Evolutionary conservation across 2,113 vertebrate species (phyloP).

Genomic region (Dolichallabes microphthalmus): DNA sequence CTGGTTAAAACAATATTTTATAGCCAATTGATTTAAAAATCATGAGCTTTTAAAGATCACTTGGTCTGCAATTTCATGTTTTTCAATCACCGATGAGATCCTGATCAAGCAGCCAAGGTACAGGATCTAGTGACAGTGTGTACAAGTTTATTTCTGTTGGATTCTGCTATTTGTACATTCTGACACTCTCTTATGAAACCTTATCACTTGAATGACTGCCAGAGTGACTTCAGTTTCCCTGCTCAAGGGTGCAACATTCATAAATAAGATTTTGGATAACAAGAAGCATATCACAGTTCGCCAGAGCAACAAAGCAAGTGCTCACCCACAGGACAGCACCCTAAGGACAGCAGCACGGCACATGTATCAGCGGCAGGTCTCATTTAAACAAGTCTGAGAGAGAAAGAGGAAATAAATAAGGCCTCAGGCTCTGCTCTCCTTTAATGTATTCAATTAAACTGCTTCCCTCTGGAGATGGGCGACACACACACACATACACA

Average conservation of each 20-base stretch:
- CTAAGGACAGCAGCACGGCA: slow-evolving; percentile 68
- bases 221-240: slow-evolving; percentile 60
- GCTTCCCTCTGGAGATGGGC: slow-evolving; percentile 73
- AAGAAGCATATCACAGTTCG: slow-evolving; percentile 66
- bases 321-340: slow-evolving; percentile 71
- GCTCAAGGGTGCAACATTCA: slow-evolving; percentile 68
- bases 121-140: not conserved
- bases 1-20: not conserved
- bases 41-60: not conserved
- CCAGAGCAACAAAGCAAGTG: slow-evolving; percentile 57
- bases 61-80: not conserved
- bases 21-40: not conserved
- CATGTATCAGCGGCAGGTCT: slow-evolving; percentile 74
- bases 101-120: not conserved
- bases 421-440: slow-evolving; percentile 70
- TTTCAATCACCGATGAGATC: not conserved
- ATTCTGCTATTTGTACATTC: not conserved
- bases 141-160: not conserved
- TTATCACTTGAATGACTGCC: slow-evolving; percentile 65
- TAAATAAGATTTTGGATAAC: slow-evolving; percentile 76
- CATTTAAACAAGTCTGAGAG: slow-evolving; percentile 80
- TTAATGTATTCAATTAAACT: slow-evolving; percentile 84
- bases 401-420: slow-evolving; percentile 78
- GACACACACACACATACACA: slow-evolving; percentile 68
- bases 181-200: slow-evolving; percentile 15